phyloP scores from a whole-genome alignment of 2,113 vertebrate genomes.

The Himantopus leucocephalus region DNA sequence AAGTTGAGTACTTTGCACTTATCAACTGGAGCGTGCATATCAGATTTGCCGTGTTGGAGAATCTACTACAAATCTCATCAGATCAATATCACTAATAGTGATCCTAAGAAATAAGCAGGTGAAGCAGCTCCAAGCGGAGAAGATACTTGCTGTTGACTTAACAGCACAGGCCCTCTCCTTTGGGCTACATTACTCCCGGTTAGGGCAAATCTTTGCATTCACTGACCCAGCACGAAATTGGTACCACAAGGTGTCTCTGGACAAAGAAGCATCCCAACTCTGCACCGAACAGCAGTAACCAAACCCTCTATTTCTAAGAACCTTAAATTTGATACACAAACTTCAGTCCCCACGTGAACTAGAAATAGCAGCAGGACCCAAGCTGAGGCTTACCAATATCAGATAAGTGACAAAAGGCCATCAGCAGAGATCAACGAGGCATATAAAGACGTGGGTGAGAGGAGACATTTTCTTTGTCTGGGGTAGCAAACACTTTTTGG shows the following conservation, averaged over 20 bases:
- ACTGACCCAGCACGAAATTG: not conserved
- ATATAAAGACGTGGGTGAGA: accelerated
- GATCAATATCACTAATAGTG: not conserved
- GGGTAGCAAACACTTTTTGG: not conserved
- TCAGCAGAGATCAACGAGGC: not conserved
- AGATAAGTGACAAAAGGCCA: accelerated
- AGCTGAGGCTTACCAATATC: not conserved
- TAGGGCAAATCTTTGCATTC: not conserved
- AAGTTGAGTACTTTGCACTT: not conserved
- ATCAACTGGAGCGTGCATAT: not conserved
- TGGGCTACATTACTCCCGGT: not conserved
- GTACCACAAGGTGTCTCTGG: not conserved
- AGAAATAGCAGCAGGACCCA: not conserved
- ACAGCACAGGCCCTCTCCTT: not conserved
- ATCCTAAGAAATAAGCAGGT: not conserved
- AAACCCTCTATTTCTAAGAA: not conserved
- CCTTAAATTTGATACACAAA: not conserved
- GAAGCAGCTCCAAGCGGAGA: not conserved
- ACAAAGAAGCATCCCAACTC: not conserved
- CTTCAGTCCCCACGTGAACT: not conserved
- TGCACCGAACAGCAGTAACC: not conserved
- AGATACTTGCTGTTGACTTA: not conserved
- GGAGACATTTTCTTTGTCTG: not conserved
- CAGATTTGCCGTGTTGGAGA: not conserved
- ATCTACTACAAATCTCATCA: not conserved